Conservation (phyloP, 2,113 vertebrate genomes). For the Vidua macroura region DNA sequence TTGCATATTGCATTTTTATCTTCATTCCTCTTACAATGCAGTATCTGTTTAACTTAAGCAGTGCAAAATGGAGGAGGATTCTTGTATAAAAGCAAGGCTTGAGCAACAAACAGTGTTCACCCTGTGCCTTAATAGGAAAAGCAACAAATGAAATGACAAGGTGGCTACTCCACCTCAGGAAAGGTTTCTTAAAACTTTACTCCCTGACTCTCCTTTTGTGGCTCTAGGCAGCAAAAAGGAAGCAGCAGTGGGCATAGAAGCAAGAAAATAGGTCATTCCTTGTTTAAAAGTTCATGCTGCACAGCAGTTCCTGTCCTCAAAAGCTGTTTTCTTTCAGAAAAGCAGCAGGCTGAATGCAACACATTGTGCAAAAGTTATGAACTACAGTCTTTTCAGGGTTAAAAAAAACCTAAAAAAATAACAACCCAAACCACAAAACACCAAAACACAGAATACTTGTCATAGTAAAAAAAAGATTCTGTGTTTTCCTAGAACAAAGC, state of each 20-base stretch:
- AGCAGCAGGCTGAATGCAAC: not conserved
- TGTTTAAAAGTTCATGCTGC: conserved; percentile 33
- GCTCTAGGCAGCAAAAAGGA: not conserved
- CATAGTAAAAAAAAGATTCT: not conserved
- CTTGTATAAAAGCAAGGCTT: not conserved
- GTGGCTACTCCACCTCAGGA: not conserved
- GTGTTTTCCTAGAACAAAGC: not conserved
- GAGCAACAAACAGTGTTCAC: not conserved
- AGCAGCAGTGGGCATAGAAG: not conserved
- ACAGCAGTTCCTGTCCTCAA: not conserved
- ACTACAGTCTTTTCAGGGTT: not conserved
- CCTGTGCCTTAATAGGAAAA: not conserved
- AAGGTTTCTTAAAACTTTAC: not conserved
- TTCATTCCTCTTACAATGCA: not conserved
- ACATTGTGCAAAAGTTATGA: not conserved
- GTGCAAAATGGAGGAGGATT: not conserved
- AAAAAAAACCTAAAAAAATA: not conserved
- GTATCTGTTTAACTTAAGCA: not conserved
- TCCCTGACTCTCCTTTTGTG: not conserved
- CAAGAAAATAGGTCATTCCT: conserved; percentile 32
- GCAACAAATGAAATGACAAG: not conserved
- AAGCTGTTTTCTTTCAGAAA: conserved; percentile 19
- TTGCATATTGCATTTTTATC: not conserved
- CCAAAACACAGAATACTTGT: not conserved
- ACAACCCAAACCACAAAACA: not conserved